Conservation (phyloP, 2,113 vertebrate genomes). For the Pholis gunnellus region DNA sequence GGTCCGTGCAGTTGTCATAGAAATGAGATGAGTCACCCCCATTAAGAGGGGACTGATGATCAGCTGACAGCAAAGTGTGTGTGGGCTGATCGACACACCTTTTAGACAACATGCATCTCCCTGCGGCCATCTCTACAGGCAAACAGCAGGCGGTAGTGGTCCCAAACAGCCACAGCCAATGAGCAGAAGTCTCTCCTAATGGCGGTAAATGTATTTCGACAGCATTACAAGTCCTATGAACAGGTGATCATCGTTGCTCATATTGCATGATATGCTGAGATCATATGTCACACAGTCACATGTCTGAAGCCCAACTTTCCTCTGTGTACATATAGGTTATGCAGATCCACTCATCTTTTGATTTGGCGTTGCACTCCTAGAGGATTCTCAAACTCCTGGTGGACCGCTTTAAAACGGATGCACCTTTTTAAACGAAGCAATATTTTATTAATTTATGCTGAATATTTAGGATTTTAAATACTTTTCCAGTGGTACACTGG, state of each 20-base stretch:
- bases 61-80: conserved; percentile 56
- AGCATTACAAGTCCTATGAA: background rate
- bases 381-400: background rate
- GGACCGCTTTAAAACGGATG: background rate
- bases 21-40: conserved; percentile 74
- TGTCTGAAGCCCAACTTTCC: background rate
- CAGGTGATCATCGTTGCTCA: background rate
- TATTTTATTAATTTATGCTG: background rate
- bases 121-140: conserved; percentile 8
- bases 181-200: conserved; percentile 27
- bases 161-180: conserved; percentile 15
- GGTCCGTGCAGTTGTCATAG: conserved; percentile 72
- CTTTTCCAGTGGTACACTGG: too few relatives aligned
- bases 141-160: conserved; percentile 36
- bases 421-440: background rate
- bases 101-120: conserved; percentile 35
- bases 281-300: background rate
- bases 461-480: background rate
- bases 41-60: conserved; percentile 21
- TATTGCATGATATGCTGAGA: background rate
- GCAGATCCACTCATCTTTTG: background rate
- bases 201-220: conserved; percentile 4
- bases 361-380: background rate
- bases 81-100: conserved; percentile 56
- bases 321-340: background rate